These are phyloP conservation scores for Perizoma affinitatum DNA, from an alignment of 2,888 invertebrate species.

Conservation along the genomic window DNA sequence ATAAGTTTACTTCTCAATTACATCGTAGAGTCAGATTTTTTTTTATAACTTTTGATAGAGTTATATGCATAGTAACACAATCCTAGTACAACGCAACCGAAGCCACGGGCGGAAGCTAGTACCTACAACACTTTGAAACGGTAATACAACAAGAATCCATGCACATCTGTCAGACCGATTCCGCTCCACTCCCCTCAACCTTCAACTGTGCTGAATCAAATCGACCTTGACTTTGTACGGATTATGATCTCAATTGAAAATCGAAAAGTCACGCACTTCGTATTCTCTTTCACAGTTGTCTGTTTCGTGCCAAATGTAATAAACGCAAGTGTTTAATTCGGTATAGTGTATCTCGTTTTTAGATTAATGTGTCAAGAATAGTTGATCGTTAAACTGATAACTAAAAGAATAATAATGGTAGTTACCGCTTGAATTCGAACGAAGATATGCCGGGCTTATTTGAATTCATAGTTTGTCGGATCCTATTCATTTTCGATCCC, in stretches of 20 bases:
- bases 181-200: conserved; percentile 29
- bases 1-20: no score
- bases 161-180: conserved; percentile 17
- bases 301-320: conserved; percentile 62
- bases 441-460: conserved; percentile 18
- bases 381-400: conserved; percentile 38
- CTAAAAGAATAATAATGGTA: conserved; percentile 37
- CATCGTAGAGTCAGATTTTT: no score
- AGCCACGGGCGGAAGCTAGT: no score
- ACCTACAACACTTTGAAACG: no score
- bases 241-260: conserved; percentile 60
- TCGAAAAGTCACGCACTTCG: conserved; percentile 64
- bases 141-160: background rate
- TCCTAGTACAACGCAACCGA: no score
- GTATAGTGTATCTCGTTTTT: conserved; percentile 50
- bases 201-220: conserved; percentile 43
- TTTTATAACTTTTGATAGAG: no score
- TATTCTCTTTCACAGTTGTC: conserved; percentile 61
- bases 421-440: conserved; percentile 21
- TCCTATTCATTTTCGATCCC: conserved; percentile 24
- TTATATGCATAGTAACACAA: no score
- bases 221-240: conserved; percentile 62
- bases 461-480: conserved; percentile 23
- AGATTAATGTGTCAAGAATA: conserved; percentile 61
- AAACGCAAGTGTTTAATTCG: conserved; percentile 55